Conservation (phyloP, 2,113 vertebrate genomes). For the Excalfactoria chinensis region DNA sequence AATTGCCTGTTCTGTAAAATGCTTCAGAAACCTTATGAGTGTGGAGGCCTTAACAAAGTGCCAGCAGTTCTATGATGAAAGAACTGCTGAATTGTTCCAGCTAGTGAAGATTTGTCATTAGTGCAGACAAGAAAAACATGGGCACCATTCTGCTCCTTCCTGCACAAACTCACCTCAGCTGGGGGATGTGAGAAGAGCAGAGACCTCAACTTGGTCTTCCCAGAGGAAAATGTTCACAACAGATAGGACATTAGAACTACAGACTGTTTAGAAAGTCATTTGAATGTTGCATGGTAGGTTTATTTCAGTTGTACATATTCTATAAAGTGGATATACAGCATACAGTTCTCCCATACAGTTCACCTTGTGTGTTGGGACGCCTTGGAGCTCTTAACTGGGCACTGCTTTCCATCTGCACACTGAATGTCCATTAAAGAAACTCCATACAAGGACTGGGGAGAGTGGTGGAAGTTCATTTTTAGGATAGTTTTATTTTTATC, state of each 20-base stretch:
- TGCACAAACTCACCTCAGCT: rapidly evolving
- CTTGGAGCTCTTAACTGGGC: not conserved
- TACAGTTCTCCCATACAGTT: not conserved
- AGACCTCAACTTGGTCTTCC: not conserved
- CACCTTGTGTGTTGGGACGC: not conserved
- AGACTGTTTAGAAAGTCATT: not conserved
- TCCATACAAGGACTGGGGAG: constrained; percentile 34
- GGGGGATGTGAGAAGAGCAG: not conserved
- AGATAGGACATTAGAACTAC: not conserved
- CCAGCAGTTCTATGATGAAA: not conserved
- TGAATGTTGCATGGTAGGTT: not conserved
- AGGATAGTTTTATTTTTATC: constrained; percentile 60
- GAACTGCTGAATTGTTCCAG: not conserved
- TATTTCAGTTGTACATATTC: not conserved
- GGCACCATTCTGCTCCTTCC: rapidly evolving
- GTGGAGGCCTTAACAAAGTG: not conserved
- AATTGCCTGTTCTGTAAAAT: not conserved
- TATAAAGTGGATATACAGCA: not conserved
- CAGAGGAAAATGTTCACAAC: rapidly evolving
- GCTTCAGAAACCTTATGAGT: not conserved
- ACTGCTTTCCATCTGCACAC: not conserved
- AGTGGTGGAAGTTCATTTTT: constrained; percentile 29
- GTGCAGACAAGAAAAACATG: not conserved
- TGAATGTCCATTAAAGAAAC: not conserved
- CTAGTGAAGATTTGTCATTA: not conserved